Percentiles rank a stretch among this genome's conserved stretches.
Evolutionary conservation across 2,888 invertebrate genomes (phyloP).

Genomic region (Tryphoninae sp.): DNA sequence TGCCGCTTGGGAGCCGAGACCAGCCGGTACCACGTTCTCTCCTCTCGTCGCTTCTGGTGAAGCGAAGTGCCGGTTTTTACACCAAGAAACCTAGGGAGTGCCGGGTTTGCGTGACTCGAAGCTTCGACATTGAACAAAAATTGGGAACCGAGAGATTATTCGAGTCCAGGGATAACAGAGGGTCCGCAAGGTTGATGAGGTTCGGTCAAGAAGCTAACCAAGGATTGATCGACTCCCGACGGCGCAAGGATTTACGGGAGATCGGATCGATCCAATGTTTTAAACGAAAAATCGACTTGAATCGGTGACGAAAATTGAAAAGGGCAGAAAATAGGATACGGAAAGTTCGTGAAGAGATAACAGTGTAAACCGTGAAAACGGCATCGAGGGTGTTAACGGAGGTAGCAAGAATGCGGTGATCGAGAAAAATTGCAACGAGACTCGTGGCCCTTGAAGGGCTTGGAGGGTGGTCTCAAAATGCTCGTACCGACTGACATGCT

Average conservation of each 20-base stretch:
- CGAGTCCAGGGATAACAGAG: not conserved
- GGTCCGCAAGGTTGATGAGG: not conserved
- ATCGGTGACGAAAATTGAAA: not conserved
- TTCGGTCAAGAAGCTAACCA: not conserved
- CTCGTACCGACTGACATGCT: constrained; percentile 96
- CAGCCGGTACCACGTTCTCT: constrained; percentile 60
- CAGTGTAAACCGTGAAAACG: constrained; percentile 8
- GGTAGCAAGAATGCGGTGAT: constrained; percentile 65
- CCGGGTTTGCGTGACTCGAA: too few species aligned
- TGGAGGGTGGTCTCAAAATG: constrained; percentile 83
- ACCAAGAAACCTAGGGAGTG: not conserved
- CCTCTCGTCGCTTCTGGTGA: too few species aligned
- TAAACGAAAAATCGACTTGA: constrained; percentile 20
- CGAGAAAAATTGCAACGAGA: constrained; percentile 19
- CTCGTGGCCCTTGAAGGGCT: constrained; percentile 38
- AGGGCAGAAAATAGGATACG: not conserved
- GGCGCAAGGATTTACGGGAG: constrained; percentile 35
- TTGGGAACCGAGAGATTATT: not conserved
- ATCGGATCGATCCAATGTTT: not conserved
- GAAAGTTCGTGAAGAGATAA: not conserved
- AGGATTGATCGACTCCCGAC: constrained; percentile 44
- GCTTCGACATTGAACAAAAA: too few species aligned
- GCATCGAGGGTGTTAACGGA: constrained; percentile 4
- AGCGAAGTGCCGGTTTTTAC: constrained; percentile 39
- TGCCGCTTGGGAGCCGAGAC: constrained; percentile 75